Evolutionary conservation across 2,888 invertebrate species (phyloP).

Genomic region (Tenthredo amoena): DNA sequence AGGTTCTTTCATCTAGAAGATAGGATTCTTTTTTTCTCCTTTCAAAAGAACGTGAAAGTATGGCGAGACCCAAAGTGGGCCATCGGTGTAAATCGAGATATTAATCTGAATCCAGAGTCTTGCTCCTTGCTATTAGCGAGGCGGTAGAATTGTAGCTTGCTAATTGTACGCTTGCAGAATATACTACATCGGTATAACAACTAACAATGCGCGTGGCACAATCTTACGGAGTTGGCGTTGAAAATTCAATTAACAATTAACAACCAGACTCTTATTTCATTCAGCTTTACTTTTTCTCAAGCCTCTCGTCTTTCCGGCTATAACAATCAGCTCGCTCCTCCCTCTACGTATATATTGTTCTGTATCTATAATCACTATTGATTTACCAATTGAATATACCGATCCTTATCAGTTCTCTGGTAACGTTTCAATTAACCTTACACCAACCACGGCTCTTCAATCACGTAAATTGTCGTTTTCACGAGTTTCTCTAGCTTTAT

Average conservation of each 20-base stretch:
- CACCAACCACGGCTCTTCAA: background rate
- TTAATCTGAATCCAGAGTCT: slow-evolving; percentile 13
- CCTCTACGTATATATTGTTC: background rate
- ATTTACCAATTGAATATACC: background rate
- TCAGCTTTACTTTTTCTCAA: background rate
- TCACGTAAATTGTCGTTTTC: background rate
- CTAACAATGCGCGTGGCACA: slow-evolving; percentile 23
- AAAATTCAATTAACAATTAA: slow-evolving; percentile 9
- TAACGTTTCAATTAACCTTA: background rate
- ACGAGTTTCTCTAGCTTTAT: too few relatives aligned
- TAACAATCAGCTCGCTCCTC: background rate
- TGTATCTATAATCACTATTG: background rate
- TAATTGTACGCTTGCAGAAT: slow-evolving; percentile 26
- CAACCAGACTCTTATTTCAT: background rate
- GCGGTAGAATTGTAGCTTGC: slow-evolving; percentile 3
- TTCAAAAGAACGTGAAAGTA: slow-evolving; percentile 15
- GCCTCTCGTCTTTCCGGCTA: background rate
- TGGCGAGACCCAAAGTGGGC: slow-evolving; percentile 16
- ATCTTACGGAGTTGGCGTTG: slow-evolving; percentile 18
- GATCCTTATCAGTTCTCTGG: background rate
- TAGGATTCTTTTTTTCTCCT: background rate
- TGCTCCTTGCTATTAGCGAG: background rate
- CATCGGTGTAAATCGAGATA: slow-evolving; percentile 30
- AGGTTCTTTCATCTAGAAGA: background rate
- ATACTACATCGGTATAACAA: background rate